These are phyloP conservation scores for Brachyalestes nurse DNA, from an alignment of 2,797 vertebrate species.

Conservation along the genomic window DNA sequence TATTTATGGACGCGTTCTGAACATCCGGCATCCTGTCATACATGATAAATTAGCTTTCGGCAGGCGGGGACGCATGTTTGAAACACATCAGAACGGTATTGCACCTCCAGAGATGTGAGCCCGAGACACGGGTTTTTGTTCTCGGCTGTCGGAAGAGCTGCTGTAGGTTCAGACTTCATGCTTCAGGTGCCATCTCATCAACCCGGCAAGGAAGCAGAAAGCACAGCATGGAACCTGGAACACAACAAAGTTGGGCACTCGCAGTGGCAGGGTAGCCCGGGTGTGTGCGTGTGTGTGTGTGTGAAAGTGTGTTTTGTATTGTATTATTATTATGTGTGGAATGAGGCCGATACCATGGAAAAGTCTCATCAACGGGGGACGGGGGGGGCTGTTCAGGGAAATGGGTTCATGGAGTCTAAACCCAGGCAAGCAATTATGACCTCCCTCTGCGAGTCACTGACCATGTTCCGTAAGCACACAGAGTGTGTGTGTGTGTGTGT, in stretches of 20 bases:
- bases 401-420: slow-evolving; percentile 44
- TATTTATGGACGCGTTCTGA: neutral
- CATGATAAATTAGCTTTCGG: slow-evolving; percentile 13
- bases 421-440: slow-evolving; percentile 41
- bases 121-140: neutral
- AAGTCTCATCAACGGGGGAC: slow-evolving; percentile 24
- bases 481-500: slow-evolving; percentile 9
- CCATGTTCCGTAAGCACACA: slow-evolving; percentile 3
- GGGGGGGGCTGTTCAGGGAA: slow-evolving; percentile 30
- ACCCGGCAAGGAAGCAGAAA: neutral
- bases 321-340: slow-evolving; percentile 21
- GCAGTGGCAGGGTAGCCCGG: neutral
- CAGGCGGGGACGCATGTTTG: neutral
- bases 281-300: slow-evolving; percentile 2
- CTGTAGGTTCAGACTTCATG: neutral
- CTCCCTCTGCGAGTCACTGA: slow-evolving; percentile 24
- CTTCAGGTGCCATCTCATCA: slow-evolving; percentile 21
- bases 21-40: neutral
- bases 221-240: slow-evolving; percentile 51
- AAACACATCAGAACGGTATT: neutral
- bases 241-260: slow-evolving; percentile 54
- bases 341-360: slow-evolving; percentile 5
- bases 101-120: neutral
- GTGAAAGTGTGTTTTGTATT: slow-evolving; percentile 17
- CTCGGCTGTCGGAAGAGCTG: slow-evolving; percentile 5